Conservation (phyloP, 2,113 vertebrate species). For the Murina feae region DNA sequence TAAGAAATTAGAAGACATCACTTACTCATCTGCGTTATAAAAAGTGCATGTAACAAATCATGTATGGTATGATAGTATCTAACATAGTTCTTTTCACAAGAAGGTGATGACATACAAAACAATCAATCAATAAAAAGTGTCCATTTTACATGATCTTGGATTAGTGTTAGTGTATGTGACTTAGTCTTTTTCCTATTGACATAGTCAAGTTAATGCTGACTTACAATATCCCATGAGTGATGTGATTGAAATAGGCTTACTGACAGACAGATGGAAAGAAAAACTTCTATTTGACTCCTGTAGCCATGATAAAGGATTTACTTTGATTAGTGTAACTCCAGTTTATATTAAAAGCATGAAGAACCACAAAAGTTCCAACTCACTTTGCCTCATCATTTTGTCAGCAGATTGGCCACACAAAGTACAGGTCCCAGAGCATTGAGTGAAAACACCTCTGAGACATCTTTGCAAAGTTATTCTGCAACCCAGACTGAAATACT, state of each 20-base stretch:
- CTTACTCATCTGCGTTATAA: neutral
- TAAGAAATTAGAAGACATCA: neutral
- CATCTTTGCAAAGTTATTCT: constrained; percentile 1
- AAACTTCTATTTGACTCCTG: neutral
- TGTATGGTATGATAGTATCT: neutral
- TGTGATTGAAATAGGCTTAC: neutral
- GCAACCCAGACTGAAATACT: neutral
- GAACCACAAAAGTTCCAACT: neutral
- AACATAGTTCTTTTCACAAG: neutral
- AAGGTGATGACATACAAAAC: neutral
- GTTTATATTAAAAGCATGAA: neutral
- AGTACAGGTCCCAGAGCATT: neutral
- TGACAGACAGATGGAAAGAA: neutral
- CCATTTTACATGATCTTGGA: neutral
- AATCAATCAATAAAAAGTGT: neutral
- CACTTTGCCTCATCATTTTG: neutral
- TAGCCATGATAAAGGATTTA: neutral
- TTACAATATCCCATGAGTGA: neutral
- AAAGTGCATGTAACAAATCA: neutral
- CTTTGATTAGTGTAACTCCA: neutral
- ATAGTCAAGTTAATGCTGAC: neutral
- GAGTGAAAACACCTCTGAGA: neutral
- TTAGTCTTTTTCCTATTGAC: neutral
- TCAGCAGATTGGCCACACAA: neutral
- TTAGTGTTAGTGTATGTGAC: neutral